A percentile compares a stretch with the other conserved stretches of the same genome.
phyloP scores from a whole-genome alignment of 2,113 vertebrate species.

The Burhinus bistriatus region DNA sequence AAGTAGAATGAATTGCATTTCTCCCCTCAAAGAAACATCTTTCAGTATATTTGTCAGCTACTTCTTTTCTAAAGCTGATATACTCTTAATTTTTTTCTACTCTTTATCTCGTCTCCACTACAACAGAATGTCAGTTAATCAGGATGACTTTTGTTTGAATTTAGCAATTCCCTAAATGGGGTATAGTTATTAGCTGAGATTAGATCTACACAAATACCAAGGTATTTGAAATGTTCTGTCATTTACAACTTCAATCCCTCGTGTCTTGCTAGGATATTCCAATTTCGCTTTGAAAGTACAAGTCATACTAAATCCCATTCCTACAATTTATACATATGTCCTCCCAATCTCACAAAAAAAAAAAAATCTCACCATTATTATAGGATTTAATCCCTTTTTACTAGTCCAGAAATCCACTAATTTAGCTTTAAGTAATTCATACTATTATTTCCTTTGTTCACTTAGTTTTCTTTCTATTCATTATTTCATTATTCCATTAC shows the following conservation, averaged over 20 bases:
- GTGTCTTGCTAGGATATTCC: not conserved
- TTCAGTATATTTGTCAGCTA: not conserved
- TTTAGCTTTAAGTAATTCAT: not conserved
- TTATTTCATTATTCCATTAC: not conserved
- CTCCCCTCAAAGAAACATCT: not conserved
- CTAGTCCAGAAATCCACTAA: not conserved
- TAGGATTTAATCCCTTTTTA: not conserved
- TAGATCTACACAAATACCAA: conserved; percentile 1
- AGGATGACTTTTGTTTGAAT: conserved; percentile 7
- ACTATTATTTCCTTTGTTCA: not conserved
- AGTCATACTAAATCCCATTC: not conserved
- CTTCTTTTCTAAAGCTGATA: not conserved
- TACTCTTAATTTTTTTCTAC: not conserved
- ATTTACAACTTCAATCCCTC: not conserved
- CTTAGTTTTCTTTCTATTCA: not conserved
- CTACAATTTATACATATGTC: not conserved
- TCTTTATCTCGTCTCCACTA: not conserved
- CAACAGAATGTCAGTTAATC: not conserved
- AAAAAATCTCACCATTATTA: not conserved
- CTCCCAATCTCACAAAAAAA: not conserved
- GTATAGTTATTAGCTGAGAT: not conserved
- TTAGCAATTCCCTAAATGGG: not conserved
- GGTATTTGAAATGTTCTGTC: not conserved
- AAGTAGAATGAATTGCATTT: not conserved
- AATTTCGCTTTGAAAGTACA: not conserved